phyloP scores from a whole-genome alignment of 2,888 invertebrate species.

The Epiblema foenella region DNA sequence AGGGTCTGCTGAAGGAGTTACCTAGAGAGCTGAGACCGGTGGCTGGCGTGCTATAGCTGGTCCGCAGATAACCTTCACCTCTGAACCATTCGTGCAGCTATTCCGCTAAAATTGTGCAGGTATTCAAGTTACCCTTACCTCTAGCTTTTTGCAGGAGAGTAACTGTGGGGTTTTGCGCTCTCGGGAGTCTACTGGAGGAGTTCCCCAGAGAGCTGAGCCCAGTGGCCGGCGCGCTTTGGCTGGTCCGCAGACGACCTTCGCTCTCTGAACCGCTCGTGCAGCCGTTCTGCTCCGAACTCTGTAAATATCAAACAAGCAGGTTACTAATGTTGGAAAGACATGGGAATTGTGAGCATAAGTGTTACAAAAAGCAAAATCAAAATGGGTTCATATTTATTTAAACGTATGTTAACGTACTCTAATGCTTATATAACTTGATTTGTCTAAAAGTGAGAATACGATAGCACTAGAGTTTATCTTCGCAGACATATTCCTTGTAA shows the following conservation, averaged over 20 bases:
- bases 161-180: slow-evolving; percentile 94
- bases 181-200: slow-evolving; percentile 86
- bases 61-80: slow-evolving; percentile 75
- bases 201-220: slow-evolving; percentile 78
- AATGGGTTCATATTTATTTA: too few relatives aligned
- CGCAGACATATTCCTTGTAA: background rate
- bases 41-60: slow-evolving; percentile 87
- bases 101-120: slow-evolving; percentile 58
- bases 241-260: slow-evolving; percentile 80
- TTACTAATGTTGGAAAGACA: background rate
- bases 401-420: too few relatives aligned
- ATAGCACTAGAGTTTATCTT: background rate
- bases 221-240: slow-evolving; percentile 87
- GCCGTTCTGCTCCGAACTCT: slow-evolving; percentile 70
- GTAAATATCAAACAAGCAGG: slow-evolving; percentile 4
- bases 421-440: too few relatives aligned
- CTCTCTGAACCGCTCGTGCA: slow-evolving; percentile 78
- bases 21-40: slow-evolving; percentile 81
- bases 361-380: too few relatives aligned
- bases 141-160: slow-evolving; percentile 94
- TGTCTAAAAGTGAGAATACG: too few relatives aligned
- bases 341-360: too few relatives aligned
- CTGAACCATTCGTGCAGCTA: slow-evolving; percentile 66
- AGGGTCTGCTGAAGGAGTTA: slow-evolving; percentile 80
- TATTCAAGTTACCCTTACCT: slow-evolving; percentile 83